phyloP scores from a whole-genome alignment of 1,140 invertebrate genomes.

The Littorina saxatilis region DNA sequence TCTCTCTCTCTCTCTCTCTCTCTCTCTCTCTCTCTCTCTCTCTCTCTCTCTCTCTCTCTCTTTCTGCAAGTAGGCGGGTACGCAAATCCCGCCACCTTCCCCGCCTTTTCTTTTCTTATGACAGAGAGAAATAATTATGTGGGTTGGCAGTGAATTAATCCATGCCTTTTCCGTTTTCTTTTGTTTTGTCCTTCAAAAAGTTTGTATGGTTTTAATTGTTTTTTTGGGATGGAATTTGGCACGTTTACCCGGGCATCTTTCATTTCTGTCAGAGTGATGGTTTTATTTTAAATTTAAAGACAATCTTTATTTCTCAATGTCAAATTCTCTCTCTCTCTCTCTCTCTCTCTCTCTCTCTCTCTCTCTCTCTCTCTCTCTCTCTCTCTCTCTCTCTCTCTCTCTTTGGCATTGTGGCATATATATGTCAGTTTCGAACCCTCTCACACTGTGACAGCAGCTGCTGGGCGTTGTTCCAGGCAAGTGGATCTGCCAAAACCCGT shows the following conservation, averaged over 20 bases:
- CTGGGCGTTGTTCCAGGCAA: not conserved
- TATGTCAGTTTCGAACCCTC: not conserved
- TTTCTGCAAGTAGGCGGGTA: too few species aligned
- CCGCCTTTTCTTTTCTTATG: not conserved
- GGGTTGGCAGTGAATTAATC: too few species aligned
- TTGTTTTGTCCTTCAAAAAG: too few species aligned
- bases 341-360: conserved; percentile 30
- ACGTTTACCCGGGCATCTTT: too few species aligned
- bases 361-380: not conserved
- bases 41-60: not conserved
- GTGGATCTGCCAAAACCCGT: not conserved
- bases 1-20: too few species aligned
- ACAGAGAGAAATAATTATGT: not conserved
- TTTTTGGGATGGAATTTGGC: too few species aligned
- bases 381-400: conserved; percentile 17
- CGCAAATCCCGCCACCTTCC: too few species aligned
- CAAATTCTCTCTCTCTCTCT: too few species aligned
- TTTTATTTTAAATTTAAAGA: too few species aligned
- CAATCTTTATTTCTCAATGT: conserved; percentile 14
- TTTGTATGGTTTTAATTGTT: too few species aligned
- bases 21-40: not conserved
- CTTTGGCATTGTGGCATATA: not conserved
- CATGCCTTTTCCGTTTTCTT: too few species aligned
- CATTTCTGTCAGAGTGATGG: too few species aligned
- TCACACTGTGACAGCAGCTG: not conserved